phyloP scores from a whole-genome alignment of 2,113 vertebrate genomes.

The Lanius collurio region DNA sequence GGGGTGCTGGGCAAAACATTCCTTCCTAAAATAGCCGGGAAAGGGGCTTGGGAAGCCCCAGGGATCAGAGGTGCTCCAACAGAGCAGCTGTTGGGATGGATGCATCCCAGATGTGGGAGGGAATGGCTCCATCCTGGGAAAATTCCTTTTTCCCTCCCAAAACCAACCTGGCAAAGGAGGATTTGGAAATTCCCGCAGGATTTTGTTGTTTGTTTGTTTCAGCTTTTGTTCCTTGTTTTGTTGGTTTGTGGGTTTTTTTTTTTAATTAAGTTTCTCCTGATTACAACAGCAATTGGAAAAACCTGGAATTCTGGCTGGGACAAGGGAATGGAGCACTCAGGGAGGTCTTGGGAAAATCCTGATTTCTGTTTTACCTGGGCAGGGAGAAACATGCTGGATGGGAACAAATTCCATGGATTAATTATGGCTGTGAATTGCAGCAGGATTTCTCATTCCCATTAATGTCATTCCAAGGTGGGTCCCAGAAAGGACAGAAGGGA shows the following conservation, averaged over 20 bases:
- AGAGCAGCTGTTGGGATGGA: not conserved
- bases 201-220: not conserved
- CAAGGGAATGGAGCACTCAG: not conserved
- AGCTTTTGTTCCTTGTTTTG: not conserved
- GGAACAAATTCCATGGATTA: not conserved
- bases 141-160: not conserved
- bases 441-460: not conserved
- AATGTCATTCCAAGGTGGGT: accelerated
- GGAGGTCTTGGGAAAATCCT: not conserved
- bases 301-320: not conserved
- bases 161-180: not conserved
- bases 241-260: no score
- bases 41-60: not conserved
- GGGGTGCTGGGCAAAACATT: not conserved
- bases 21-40: not conserved
- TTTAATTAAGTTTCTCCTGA: not conserved
- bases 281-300: not conserved
- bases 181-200: not conserved
- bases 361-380: not conserved
- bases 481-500: not conserved
- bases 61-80: not conserved
- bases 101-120: not conserved
- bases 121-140: not conserved
- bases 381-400: not conserved
- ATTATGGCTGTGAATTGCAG: no score